Evolutionary conservation across 2,888 invertebrate genomes (phyloP).

Genomic region (Tortricodes alternella): DNA sequence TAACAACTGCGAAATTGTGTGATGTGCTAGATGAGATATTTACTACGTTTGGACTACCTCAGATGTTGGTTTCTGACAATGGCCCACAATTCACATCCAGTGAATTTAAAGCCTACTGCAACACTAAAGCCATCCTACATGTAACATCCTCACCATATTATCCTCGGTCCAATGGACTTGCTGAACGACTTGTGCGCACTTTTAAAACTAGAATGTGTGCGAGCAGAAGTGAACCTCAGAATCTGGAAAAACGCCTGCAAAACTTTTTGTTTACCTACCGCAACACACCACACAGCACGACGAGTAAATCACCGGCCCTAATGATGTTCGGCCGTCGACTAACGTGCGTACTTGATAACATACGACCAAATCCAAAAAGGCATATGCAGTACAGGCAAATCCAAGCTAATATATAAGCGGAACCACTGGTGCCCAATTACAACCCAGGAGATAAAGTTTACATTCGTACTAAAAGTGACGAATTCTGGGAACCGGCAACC

Average conservation of each 20-base stretch:
- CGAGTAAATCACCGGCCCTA: too few relatives aligned
- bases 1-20: background rate
- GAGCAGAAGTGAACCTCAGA: background rate
- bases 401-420: too few relatives aligned
- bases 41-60: background rate
- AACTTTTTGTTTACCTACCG: background rate
- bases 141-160: background rate
- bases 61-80: background rate
- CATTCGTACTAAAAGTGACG: too few relatives aligned
- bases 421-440: too few relatives aligned
- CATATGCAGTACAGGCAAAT: too few relatives aligned
- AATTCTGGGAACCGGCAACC: too few relatives aligned
- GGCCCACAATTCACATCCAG: background rate
- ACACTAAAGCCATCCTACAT: background rate
- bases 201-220: constrained; percentile 6
- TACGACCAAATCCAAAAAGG: too few relatives aligned
- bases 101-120: background rate
- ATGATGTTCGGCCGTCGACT: too few relatives aligned
- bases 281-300: background rate
- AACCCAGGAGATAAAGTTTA: too few relatives aligned
- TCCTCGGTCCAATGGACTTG: background rate
- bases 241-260: background rate
- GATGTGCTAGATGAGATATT: background rate
- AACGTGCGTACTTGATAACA: too few relatives aligned
- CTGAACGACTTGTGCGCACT: background rate